These are phyloP conservation scores for Gonatopus flavifemur DNA, from an alignment of 1,140 invertebrate genomes.

Conservation along the genomic window DNA sequence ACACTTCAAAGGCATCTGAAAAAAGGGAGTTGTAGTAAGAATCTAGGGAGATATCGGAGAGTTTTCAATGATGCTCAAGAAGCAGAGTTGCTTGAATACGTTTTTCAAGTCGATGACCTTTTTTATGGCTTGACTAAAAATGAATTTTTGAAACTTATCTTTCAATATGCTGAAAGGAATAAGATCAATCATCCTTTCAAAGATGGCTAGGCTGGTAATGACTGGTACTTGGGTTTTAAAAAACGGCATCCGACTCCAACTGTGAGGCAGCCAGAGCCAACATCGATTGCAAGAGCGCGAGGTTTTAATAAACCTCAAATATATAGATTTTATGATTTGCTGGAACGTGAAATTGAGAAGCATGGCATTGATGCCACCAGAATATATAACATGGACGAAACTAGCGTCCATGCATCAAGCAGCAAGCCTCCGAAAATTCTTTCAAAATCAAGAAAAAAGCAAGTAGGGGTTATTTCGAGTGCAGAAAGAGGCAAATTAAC, in stretches of 20 bases:
- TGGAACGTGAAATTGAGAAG: conserved; percentile 6
- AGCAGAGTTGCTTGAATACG: conserved; percentile 10
- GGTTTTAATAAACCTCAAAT: conserved; percentile 39
- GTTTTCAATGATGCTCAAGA: conserved; percentile 21
- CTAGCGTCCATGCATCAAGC: conserved; percentile 28
- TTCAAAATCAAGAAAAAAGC: conserved; percentile 33
- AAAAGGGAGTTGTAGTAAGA: neutral
- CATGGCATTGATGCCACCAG: conserved; percentile 5
- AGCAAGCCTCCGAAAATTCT: conserved; percentile 34
- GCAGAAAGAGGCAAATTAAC: conserved; percentile 34
- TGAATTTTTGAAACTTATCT: conserved; percentile 24
- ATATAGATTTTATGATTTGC: conserved; percentile 29
- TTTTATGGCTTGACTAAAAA: conserved; percentile 26
- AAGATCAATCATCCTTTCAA: conserved; percentile 29
- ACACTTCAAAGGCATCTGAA: conserved; percentile 3
- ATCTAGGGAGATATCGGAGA: conserved; percentile 4
- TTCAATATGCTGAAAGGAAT: conserved; percentile 31
- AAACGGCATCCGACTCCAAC: conserved; percentile 29
- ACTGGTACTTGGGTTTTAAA: conserved; percentile 33
- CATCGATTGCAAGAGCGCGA: conserved; percentile 30
- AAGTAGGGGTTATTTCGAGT: conserved; percentile 28
- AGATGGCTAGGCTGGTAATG: conserved; percentile 32
- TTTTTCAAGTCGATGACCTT: conserved; percentile 12
- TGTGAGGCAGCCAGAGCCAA: conserved; percentile 33
- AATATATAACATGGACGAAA: conserved; percentile 36